These are phyloP conservation scores for Microcebus murinus DNA, from an alignment of 2,113 vertebrate species.

Conservation along the genomic window DNA sequence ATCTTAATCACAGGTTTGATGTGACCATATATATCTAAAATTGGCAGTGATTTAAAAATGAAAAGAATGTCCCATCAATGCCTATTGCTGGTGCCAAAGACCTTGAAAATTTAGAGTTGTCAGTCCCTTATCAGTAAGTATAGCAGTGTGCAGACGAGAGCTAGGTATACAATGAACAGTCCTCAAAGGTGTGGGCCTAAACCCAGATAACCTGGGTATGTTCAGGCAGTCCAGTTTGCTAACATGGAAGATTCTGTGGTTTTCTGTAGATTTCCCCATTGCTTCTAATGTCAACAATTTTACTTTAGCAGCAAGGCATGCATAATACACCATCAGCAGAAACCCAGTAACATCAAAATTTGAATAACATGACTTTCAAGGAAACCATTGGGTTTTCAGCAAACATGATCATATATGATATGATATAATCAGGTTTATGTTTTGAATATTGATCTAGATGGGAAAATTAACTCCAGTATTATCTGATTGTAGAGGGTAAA, in stretches of 20 bases:
- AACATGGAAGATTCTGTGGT: neutral
- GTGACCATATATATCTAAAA: neutral
- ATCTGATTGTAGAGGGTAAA: neutral
- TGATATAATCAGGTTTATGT: neutral
- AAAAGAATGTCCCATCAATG: neutral
- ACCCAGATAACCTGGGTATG: neutral
- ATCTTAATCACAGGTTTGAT: neutral
- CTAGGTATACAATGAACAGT: neutral
- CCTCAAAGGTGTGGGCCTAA: neutral
- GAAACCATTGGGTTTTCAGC: neutral
- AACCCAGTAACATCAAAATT: neutral
- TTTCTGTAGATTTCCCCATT: neutral
- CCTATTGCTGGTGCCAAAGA: neutral
- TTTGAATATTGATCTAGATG: neutral
- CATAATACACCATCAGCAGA: neutral
- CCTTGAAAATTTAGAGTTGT: neutral
- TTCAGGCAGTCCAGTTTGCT: neutral
- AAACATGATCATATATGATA: neutral
- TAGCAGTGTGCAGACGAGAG: neutral
- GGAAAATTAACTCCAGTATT: neutral
- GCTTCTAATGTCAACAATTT: neutral
- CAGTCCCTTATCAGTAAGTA: neutral
- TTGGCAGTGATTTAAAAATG: neutral
- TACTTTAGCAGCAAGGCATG: neutral
- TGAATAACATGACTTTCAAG: neutral